Conservation (phyloP, 2,797 vertebrate genomes). For the Myripristis jacobus region DNA sequence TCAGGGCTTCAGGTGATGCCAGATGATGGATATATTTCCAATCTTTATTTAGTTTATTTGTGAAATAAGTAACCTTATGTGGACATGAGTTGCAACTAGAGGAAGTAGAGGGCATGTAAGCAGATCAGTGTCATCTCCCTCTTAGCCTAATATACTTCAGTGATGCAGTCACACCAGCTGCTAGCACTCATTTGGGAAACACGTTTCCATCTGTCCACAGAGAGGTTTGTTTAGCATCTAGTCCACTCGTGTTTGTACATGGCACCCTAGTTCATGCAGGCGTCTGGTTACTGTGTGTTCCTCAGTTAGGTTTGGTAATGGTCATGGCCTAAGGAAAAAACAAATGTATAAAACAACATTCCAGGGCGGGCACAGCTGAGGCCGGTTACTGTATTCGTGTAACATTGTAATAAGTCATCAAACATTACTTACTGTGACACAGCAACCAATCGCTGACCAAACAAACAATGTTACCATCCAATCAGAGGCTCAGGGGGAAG, state of each 20-base stretch:
- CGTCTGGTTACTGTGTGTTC: not conserved
- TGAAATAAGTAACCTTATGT: not conserved
- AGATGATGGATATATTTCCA: not conserved
- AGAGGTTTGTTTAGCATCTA: slow-evolving; percentile 19
- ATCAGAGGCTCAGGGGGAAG: slow-evolving; percentile 57
- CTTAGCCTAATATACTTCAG: slow-evolving; percentile 29
- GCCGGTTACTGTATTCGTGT: not conserved
- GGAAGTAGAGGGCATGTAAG: not conserved
- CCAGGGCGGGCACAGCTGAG: not conserved
- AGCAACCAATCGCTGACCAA: slow-evolving; percentile 75
- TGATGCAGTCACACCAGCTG: slow-evolving; percentile 57
- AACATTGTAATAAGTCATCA: slow-evolving; percentile 11
- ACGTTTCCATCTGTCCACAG: slow-evolving; percentile 52
- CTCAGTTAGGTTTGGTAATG: no score
- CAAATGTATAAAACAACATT: not conserved
- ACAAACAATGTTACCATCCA: slow-evolving; percentile 79
- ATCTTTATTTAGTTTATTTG: slow-evolving; percentile 15
- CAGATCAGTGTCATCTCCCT: slow-evolving; percentile 22
- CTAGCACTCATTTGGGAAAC: slow-evolving; percentile 14
- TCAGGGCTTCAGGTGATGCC: not conserved
- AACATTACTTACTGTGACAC: slow-evolving; percentile 40
- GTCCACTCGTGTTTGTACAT: no score
- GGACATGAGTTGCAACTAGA: not conserved
- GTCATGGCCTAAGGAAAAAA: no score
- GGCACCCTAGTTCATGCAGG: not conserved